These are phyloP conservation scores for Epinotia demarniana DNA, from an alignment of 2,888 invertebrate genomes.

Conservation along the genomic window DNA sequence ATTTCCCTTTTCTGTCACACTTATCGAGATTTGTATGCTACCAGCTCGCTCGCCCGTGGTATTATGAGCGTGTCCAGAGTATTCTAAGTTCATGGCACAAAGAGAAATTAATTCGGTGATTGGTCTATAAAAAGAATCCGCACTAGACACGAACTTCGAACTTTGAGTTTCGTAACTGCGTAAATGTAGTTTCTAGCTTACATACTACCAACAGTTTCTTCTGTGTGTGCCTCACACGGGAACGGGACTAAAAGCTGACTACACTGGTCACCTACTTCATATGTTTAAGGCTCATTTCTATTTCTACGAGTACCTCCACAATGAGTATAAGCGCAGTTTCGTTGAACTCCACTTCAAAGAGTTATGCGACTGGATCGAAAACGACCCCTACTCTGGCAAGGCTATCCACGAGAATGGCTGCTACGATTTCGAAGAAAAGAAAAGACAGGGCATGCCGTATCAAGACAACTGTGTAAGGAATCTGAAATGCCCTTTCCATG, in stretches of 20 bases:
- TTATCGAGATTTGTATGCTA: no score
- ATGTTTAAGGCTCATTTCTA: not conserved
- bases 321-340: not conserved
- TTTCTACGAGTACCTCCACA: constrained; percentile 14
- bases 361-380: not conserved
- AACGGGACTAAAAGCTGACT: no score
- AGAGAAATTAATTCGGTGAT: no score
- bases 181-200: no score
- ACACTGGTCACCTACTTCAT: not conserved
- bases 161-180: not conserved
- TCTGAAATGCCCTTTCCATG: not conserved
- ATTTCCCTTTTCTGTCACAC: no score
- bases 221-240: no score
- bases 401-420: not conserved
- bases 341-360: not conserved
- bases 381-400: not conserved
- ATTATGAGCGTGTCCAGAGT: no score
- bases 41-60: no score
- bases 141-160: not conserved
- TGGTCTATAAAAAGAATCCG: no score
- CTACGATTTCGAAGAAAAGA: not conserved
- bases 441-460: not conserved
- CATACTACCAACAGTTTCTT: no score
- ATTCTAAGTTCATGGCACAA: no score
- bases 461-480: not conserved